Percentiles rank a stretch among this genome's conserved stretches.
These are phyloP conservation scores for Tapirus indicus DNA, from an alignment of 2,797 vertebrate species.

Conservation along the genomic window DNA sequence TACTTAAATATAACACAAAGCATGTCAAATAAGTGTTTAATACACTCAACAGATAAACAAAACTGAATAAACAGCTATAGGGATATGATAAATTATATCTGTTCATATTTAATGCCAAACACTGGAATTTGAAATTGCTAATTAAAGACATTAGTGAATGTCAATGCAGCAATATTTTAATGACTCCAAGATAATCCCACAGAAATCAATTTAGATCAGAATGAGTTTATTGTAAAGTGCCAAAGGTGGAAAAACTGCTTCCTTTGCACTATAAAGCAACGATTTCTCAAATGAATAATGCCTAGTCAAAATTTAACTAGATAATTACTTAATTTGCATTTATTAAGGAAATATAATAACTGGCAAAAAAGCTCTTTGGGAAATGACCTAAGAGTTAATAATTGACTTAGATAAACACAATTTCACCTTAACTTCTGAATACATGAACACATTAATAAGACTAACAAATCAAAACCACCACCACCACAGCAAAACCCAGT, in stretches of 20 bases:
- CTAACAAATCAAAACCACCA: neutral
- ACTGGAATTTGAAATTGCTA: constrained; percentile 92
- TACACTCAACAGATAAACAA: constrained; percentile 88
- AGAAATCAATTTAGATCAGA: constrained; percentile 96
- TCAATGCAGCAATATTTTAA: constrained; percentile 97
- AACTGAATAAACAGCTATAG: constrained; percentile 85
- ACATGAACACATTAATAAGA: constrained; percentile 14
- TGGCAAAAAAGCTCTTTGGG: constrained; percentile 80
- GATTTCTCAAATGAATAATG: constrained; percentile 92
- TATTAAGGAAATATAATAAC: constrained; percentile 87
- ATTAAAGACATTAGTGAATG: constrained; percentile 94
- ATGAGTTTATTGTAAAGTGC: constrained; percentile 91
- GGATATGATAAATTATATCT: constrained; percentile 89
- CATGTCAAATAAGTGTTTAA: constrained; percentile 75
- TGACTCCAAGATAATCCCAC: constrained; percentile 93
- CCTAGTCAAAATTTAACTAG: constrained; percentile 91
- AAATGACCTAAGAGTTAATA: constrained; percentile 83
- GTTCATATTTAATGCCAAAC: constrained; percentile 91
- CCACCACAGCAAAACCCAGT: neutral
- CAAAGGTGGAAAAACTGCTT: constrained; percentile 91
- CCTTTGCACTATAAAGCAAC: constrained; percentile 89
- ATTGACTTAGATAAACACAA: constrained; percentile 67
- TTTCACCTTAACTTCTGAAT: constrained; percentile 67
- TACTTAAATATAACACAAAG: constrained; percentile 48
- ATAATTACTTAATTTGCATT: constrained; percentile 95